A percentile compares a stretch with the other conserved stretches of the same genome.
Evolutionary conservation across 2,888 invertebrate species (phyloP).

Genomic region (Noctua comes): DNA sequence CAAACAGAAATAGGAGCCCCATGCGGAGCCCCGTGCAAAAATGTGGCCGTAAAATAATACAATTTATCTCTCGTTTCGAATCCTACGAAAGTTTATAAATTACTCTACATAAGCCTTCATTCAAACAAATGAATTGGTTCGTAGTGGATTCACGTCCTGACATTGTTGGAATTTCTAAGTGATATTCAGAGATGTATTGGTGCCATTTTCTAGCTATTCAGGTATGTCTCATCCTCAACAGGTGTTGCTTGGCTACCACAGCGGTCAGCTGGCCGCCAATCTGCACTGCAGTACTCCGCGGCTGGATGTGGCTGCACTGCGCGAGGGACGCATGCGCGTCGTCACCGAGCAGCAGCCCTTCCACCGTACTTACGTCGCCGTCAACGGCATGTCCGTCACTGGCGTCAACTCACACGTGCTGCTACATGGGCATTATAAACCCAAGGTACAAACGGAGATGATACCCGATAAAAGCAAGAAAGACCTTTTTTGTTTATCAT

Average conservation of each 20-base stretch:
- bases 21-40: too few species aligned
- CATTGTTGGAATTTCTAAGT: background rate
- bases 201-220: background rate
- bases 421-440: slow-evolving; percentile 73
- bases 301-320: slow-evolving; percentile 82
- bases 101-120: too few species aligned
- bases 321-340: slow-evolving; percentile 89
- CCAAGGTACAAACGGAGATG: slow-evolving; percentile 68
- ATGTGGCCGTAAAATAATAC: too few species aligned
- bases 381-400: slow-evolving; percentile 69
- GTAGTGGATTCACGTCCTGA: background rate
- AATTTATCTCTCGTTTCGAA: too few species aligned
- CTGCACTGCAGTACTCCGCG: slow-evolving; percentile 91
- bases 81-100: too few species aligned
- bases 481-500: too few species aligned
- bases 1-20: too few species aligned
- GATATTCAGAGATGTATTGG: background rate
- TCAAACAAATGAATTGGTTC: too few species aligned
- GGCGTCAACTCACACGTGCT: slow-evolving; percentile 79
- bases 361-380: slow-evolving; percentile 42
- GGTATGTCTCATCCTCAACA: slow-evolving; percentile 65
- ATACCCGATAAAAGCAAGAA: too few species aligned
- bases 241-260: slow-evolving; percentile 92
- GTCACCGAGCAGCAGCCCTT: slow-evolving; percentile 90
- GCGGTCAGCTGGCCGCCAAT: slow-evolving; percentile 91